Base-by-base conservation (phyloP, 2,797 vertebrate genomes). In the Oreonectes daqikongensis region DNA sequence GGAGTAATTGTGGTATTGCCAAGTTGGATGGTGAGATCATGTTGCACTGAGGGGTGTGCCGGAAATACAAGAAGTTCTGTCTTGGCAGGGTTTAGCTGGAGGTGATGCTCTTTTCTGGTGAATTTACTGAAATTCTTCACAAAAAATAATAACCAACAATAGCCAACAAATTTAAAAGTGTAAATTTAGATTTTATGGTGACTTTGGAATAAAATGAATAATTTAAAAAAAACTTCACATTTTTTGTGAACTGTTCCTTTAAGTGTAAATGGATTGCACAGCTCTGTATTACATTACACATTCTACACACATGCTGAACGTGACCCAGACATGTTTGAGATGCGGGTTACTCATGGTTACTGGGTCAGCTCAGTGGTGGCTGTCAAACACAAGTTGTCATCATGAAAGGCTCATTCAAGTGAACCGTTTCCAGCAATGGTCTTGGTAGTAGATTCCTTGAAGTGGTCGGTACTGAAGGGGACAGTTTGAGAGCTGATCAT, bases 351-450 rank as follows among this genome's bases (percentile, higher is more conserved):
- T 63, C n/a, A 17, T 52, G 40, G 40, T 75, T 75, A 55, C 59
- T 53, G 32, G 72, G 72, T 68, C 61, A 76, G 69, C 65, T 42
- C 60, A 57, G 46, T 79, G 67, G 66, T 68, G 40, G 53, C 61
- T 79, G 77, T 74, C 77, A 74, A 32, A 74, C 32, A 22, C 38
- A 60, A 30, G 28, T 53, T 48, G 67, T 75, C 35, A 76, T 50
- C 35, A 44, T 57, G 14, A 69, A 50, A 48, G 64, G 59, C 59
- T 44, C 53, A 46, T 22, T 22, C 22, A 44, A 11, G 53, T 5
- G 14, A 61, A 53, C 46, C 18, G 77, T 22, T 61, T 78, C 60
- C 75, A 72, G 46, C 26, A 50, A 52, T 24, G 59, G 50, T 59
- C 67, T 20, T 44, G 60, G 5, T 44, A 32, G 61, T 30, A 44